A percentile compares a stretch with the other conserved stretches of the same genome.
phyloP scores from a whole-genome alignment of 2,113 vertebrate genomes.

The Microtus pennsylvanicus region DNA sequence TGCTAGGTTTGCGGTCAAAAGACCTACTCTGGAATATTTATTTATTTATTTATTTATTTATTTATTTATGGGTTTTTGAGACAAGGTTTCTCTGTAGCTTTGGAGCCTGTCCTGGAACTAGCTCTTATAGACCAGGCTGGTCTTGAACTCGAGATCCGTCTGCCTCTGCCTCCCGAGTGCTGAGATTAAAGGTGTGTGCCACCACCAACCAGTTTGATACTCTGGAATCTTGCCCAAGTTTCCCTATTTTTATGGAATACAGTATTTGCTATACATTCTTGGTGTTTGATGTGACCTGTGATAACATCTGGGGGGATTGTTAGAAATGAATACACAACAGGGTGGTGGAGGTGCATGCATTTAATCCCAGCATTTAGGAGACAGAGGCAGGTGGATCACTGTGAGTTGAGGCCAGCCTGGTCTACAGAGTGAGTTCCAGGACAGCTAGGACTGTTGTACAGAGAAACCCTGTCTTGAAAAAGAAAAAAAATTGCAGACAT shows the following conservation, averaged over 20 bases:
- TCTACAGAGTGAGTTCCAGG: not conserved
- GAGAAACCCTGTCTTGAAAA: not conserved
- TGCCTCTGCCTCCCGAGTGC: too few species aligned
- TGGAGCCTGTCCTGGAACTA: too few species aligned
- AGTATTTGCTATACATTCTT: not conserved
- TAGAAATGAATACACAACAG: not conserved
- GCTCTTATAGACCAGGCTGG: too few species aligned
- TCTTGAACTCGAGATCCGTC: too few species aligned
- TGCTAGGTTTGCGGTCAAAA: constrained; percentile 15
- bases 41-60: too few species aligned
- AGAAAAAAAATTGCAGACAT: not conserved
- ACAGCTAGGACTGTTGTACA: not conserved
- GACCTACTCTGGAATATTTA: constrained; percentile 18
- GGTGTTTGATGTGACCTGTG: not conserved
- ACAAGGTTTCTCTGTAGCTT: too few species aligned
- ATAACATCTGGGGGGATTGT: not conserved
- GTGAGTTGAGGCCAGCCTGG: not conserved
- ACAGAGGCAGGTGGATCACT: not conserved
- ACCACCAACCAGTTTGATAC: not conserved
- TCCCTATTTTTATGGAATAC: not conserved
- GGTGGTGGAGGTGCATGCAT: rapidly evolving
- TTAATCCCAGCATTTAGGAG: not conserved
- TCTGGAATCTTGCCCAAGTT: constrained; percentile 22
- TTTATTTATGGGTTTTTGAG: too few species aligned
- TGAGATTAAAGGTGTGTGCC: too few species aligned